Base-by-base conservation (phyloP, 1,140 invertebrate species). In the Eumaeus atala region DNA sequence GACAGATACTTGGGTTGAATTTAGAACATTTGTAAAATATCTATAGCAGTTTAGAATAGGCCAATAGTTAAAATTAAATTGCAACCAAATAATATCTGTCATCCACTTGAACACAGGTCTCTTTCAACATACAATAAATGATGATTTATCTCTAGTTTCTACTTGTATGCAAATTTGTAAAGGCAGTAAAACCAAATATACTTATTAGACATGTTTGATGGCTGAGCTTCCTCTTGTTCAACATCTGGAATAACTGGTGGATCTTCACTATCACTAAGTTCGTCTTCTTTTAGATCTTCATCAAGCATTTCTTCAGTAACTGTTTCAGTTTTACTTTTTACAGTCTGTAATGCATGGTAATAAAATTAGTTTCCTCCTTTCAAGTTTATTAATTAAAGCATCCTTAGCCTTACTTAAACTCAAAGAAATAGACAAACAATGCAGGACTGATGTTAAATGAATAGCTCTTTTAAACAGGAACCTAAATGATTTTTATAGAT, bases 241-340 rank as follows among this genome's bases (percentile, higher is more conserved):
- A 84, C 74, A 60, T 88, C 86, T 14, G 77, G 61, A 1, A 81
- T 75, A 16, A 67, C 52, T 1, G 77, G 60, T n/a, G 70, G 73
- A 18, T 85, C 86, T 42, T 88, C 90, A 66, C 89, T 90, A 58
- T 94, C 91, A 74, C 93, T 93, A n/a, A 93, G 75, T 69, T 94
- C 93, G 62, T 94, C 92, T 61, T 93, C 91, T n/a, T 91, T 91
- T 49, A 95, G 87, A 64, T 95, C 93, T 62, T 94, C 92, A 72
- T 95, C 94, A 6, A 94, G 84, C 67, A 91, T 91, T 75, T 94
- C 93, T 76, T 95, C 93, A 1, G 91, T 93, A 21, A 94, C 90
- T 16, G 88, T 88, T 58, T 89, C 89, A 56, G 92, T 90, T 69
- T 92, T 90, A 64, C 58, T 84, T 62, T 87, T 86, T 9, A 80